Conservation (phyloP, 2,888 invertebrate species). For the Minunthozetes semirufus region DNA sequence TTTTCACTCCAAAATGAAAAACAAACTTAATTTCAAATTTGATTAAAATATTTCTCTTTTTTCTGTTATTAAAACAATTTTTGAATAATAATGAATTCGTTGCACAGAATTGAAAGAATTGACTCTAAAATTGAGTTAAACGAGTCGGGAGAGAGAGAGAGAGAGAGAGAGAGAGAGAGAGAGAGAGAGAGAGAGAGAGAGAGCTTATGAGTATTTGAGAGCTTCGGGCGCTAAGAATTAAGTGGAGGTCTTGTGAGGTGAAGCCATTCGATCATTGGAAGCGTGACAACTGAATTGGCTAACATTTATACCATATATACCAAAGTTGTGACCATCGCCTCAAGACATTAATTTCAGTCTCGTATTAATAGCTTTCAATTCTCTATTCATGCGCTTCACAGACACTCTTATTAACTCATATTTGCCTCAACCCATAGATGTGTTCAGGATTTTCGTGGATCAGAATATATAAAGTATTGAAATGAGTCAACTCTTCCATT, state of each 20-base stretch:
- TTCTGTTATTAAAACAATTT: background rate
- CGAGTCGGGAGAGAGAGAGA: background rate
- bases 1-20: background rate
- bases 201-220: background rate
- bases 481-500: too few relatives aligned
- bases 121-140: background rate
- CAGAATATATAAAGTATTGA: too few relatives aligned
- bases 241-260: background rate
- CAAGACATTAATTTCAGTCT: conserved; percentile 8
- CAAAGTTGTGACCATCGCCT: conserved; percentile 24
- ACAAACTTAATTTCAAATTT: background rate
- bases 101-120: background rate
- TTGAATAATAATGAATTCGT: background rate
- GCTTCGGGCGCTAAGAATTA: background rate
- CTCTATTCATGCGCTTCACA: conserved; percentile 10
- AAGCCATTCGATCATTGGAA: conserved; percentile 8
- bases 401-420: background rate
- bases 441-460: too few relatives aligned
- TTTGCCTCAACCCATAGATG: background rate
- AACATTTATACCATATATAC: conserved; percentile 18
- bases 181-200: conserved; percentile 9
- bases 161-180: conserved; percentile 12
- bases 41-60: background rate
- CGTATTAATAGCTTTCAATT: conserved; percentile 25
- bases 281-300: conserved; percentile 28